These are phyloP conservation scores for Nasonovia ribisnigri DNA, from an alignment of 2,888 invertebrate genomes.

Conservation along the genomic window DNA sequence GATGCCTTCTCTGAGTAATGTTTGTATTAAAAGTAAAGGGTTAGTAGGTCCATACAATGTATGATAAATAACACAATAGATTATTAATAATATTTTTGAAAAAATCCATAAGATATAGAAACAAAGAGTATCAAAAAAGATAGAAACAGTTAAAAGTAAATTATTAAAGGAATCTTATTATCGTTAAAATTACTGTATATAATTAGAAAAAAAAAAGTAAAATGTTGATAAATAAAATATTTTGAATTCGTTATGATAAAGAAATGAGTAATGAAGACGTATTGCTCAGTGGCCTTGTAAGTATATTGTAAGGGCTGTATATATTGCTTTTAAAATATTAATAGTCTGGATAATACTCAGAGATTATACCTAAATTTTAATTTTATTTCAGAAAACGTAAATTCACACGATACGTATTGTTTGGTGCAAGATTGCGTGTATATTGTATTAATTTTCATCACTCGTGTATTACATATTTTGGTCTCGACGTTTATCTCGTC, in stretches of 20 bases:
- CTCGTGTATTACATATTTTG: not conserved
- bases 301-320: not conserved
- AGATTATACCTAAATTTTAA: not conserved
- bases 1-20: too few relatives aligned
- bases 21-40: too few relatives aligned
- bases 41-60: too few relatives aligned
- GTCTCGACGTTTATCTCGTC: not conserved
- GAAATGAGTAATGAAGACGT: not conserved
- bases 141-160: too few relatives aligned
- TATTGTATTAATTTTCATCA: not conserved
- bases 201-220: too few relatives aligned
- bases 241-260: not conserved
- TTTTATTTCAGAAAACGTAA: not conserved
- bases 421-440: not conserved
- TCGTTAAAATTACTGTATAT: too few relatives aligned
- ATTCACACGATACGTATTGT: not conserved
- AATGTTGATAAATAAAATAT: too few relatives aligned
- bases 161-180: too few relatives aligned
- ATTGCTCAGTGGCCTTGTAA: not conserved
- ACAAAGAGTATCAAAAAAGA: too few relatives aligned
- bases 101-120: too few relatives aligned
- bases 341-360: not conserved
- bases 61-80: too few relatives aligned
- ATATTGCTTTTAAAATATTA: not conserved
- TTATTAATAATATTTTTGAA: too few relatives aligned